Percentiles rank a stretch among this genome's conserved stretches.
phyloP scores from a whole-genome alignment of 2,888 invertebrate species.

The Eudemis profundana region DNA sequence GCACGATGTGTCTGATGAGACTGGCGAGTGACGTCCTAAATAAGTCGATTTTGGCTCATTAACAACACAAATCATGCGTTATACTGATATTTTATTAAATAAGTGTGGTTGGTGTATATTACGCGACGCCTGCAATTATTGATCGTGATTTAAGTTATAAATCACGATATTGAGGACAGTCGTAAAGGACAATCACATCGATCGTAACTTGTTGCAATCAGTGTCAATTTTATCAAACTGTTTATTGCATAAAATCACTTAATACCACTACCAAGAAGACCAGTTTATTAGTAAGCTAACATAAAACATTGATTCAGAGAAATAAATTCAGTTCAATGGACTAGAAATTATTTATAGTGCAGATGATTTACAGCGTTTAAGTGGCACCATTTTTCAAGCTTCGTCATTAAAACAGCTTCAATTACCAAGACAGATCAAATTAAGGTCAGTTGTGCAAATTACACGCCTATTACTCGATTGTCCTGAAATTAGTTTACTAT shows the following conservation, averaged over 20 bases:
- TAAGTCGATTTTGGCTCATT: neutral
- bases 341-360: conserved; percentile 21
- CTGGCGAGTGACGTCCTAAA: too few relatives aligned
- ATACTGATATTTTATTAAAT: conserved; percentile 23
- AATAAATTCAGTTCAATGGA: conserved; percentile 15
- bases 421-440: conserved; percentile 15
- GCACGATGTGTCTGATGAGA: too few relatives aligned
- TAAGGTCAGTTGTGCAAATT: conserved; percentile 24
- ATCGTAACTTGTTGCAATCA: conserved; percentile 56
- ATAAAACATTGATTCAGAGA: conserved; percentile 14
- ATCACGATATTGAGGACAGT: conserved; percentile 59
- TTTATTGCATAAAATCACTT: conserved; percentile 37
- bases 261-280: conserved; percentile 1
- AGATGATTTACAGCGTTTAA: conserved; percentile 14
- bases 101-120: conserved; percentile 10
- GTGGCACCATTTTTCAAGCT: conserved; percentile 19
- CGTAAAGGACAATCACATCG: conserved; percentile 57
- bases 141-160: conserved; percentile 50
- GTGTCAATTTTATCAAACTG: conserved; percentile 53
- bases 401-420: conserved; percentile 9
- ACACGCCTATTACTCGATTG: conserved; percentile 19
- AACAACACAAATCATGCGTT: too few relatives aligned
- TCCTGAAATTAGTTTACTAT: conserved; percentile 14
- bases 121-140: conserved; percentile 15
- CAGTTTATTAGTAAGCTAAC: neutral